phyloP scores from a whole-genome alignment of 92 coral and sea anemone species.

The Zoanthus sociatus region DNA sequence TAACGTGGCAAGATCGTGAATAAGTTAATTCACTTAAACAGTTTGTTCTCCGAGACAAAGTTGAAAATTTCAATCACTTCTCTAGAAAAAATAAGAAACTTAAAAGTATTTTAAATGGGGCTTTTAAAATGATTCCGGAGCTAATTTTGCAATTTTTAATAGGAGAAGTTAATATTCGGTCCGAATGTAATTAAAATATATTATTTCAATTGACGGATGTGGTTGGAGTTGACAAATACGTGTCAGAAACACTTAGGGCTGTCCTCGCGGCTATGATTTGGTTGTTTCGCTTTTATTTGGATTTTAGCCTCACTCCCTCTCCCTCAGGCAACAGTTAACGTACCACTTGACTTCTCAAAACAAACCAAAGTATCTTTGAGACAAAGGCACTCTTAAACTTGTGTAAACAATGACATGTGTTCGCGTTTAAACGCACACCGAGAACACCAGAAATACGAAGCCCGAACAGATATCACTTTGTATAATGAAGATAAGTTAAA shows the following conservation, averaged over 20 bases:
- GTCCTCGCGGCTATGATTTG: conserved; percentile 15
- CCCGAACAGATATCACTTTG: conserved; percentile 2
- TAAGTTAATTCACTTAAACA: too few relatives aligned
- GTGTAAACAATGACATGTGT: conserved; percentile 29
- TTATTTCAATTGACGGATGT: conserved; percentile 38
- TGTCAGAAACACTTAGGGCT: conserved; percentile 49
- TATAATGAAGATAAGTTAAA: conserved; percentile 30
- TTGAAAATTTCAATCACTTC: too few relatives aligned
- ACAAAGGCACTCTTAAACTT: not conserved
- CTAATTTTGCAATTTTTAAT: too few relatives aligned
- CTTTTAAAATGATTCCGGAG: too few relatives aligned
- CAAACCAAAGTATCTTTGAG: conserved; percentile 1
- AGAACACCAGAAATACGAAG: conserved; percentile 5
- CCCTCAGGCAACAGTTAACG: not conserved
- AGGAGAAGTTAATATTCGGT: not conserved
- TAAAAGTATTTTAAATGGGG: too few relatives aligned
- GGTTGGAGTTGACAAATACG: conserved; percentile 58
- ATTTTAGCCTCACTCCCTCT: conserved; percentile 11
- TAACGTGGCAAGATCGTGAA: too few relatives aligned
- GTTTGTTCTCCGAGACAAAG: too few relatives aligned
- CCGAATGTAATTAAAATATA: conserved; percentile 55
- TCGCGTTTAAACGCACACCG: conserved; percentile 15
- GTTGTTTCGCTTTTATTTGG: conserved; percentile 18
- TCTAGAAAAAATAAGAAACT: too few relatives aligned
- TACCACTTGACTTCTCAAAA: conserved; percentile 7